These are phyloP conservation scores for Metaphire vulgaris DNA, from an alignment of 1,140 invertebrate genomes.

Conservation along the genomic window DNA sequence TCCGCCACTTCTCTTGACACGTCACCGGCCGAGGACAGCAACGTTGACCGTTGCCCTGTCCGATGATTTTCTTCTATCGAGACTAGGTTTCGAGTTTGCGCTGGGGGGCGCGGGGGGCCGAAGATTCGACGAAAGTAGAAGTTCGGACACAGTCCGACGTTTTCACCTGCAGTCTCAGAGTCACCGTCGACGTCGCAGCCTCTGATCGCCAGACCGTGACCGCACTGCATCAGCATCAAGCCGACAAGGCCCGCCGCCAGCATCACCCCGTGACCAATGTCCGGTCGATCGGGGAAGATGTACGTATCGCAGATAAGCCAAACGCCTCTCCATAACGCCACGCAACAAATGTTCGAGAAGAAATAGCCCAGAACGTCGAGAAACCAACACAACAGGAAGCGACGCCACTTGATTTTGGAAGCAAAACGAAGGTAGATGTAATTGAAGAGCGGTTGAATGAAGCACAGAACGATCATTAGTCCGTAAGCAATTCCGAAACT, in stretches of 20 bases:
- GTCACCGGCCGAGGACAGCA: too few relatives aligned
- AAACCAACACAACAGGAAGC: constrained; percentile 2
- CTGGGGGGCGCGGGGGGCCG: background rate
- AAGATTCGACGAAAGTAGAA: background rate
- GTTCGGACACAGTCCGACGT: background rate
- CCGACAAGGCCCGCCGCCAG: background rate
- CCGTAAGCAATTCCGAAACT: constrained; percentile 11
- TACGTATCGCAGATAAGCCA: constrained; percentile 15
- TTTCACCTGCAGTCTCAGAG: background rate
- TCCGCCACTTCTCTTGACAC: too few relatives aligned
- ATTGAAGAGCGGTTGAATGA: constrained; percentile 16
- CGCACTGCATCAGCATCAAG: background rate
- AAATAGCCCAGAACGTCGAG: constrained; percentile 1
- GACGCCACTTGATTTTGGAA: background rate
- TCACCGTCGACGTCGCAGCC: constrained; percentile 18
- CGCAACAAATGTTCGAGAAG: background rate
- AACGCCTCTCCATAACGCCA: constrained; percentile 1
- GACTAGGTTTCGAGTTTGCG: too few relatives aligned
- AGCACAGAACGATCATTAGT: constrained; percentile 10
- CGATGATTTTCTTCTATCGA: too few relatives aligned
- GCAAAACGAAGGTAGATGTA: background rate
- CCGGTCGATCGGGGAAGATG: background rate
- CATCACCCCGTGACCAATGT: background rate
- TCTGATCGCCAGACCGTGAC: background rate
- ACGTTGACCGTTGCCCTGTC: too few relatives aligned